Evolutionary conservation across 2,113 vertebrate species (phyloP).

Genomic region (Lasiurus borealis): DNA sequence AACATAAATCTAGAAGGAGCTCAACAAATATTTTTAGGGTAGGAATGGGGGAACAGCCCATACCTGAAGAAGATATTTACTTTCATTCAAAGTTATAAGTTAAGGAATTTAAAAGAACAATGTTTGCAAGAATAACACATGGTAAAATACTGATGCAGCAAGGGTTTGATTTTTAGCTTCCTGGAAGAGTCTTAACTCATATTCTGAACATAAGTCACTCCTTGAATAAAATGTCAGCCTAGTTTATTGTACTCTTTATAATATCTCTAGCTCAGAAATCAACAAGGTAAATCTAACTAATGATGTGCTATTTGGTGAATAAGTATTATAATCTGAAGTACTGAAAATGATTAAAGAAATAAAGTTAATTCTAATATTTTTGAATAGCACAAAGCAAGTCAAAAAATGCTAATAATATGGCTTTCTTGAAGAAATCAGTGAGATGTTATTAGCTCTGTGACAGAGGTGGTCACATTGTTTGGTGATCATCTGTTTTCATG

Average conservation of each 20-base stretch:
- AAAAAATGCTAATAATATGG: neutral
- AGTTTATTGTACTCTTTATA: neutral
- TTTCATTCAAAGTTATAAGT: conserved; percentile 5
- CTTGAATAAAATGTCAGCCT: neutral
- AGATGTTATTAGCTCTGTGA: neutral
- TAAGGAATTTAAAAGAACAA: neutral
- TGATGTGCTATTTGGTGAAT: neutral
- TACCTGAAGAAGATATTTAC: conserved; percentile 13
- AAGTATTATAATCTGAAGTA: neutral
- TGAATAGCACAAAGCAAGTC: conserved; percentile 1
- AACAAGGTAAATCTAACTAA: neutral
- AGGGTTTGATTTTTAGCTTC: neutral
- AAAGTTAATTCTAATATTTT: conserved; percentile 8
- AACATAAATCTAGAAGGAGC: neutral
- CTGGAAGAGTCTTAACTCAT: neutral
- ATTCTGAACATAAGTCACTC: neutral
- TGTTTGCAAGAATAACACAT: neutral
- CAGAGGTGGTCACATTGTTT: neutral
- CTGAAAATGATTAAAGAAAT: neutral
- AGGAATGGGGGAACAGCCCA: rapidly evolving
- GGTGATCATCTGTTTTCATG: neutral
- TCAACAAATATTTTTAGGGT: conserved; percentile 12
- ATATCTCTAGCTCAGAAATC: neutral
- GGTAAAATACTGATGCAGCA: neutral
- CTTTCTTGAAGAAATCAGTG: conserved; percentile 3